Evolutionary conservation across 2,888 invertebrate genomes (phyloP), one percentile per base, ranked within the genome.

Genomic region (Pandemis corylana): DNA sequence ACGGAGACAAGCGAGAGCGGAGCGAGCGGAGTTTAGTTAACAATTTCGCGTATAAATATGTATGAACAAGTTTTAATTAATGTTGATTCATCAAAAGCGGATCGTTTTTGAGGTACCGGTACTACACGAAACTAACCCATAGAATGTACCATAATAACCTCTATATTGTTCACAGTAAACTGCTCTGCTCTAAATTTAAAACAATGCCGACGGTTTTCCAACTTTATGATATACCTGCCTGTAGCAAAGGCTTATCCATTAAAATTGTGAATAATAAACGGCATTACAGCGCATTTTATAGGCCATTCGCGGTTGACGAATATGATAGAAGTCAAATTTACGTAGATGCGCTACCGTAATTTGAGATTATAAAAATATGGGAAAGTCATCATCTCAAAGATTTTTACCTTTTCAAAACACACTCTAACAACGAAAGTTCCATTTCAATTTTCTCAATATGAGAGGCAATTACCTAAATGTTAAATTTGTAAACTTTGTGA

Each of bases 181-280:
- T 79, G 84, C 79, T 79, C 79, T 78, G 84, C 79, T 85, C 85
- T 85, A 84, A 83, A 86, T 87, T 83, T 85, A 82, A 85, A 82
- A 86, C 87, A 87, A 88, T 71, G 69, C 76, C 74, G 78, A 77
- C 79, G 78, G 78, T 79, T 82, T 82, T 82, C 78, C 79, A 79
- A 80, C 78, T 80, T 84, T 80, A 78, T 79, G 80, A 80, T 80
- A 79, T 80, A 76, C 70, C 65, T 67, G 68, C 71, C 76, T 71
- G 75, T 67, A 62, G 70, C 61, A 12, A 12, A 59, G 28, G 59
- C 59, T 59, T 59, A 59, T 59, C 59, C 6, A 66, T 71, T 75
- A 71, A 66, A 67, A 62, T 71, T 46, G 61, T 53, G 56, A 71
- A 41, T 75, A 75, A 62, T 67, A 75, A 71, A 75, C 70, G 46